Conservation (phyloP, 1,140 invertebrate genomes). For the Mizuhopecten yessoensis region DNA sequence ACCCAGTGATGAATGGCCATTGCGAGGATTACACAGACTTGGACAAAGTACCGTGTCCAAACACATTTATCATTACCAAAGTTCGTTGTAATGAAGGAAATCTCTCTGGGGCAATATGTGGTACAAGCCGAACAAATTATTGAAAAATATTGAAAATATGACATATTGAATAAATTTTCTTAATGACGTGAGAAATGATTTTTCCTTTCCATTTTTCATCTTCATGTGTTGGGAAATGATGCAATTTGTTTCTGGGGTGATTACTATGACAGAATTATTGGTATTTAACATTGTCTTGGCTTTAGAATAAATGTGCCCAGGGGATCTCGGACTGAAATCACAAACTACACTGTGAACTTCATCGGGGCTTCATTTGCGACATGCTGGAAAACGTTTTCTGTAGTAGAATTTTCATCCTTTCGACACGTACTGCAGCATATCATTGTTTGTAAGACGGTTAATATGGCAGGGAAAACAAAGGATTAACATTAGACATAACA, state of each 20-base stretch:
- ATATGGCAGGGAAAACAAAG: no score
- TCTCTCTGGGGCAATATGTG: conserved; percentile 13
- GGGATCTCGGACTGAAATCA: not conserved
- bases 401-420: not conserved
- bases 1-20: not conserved
- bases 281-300: conserved; percentile 28
- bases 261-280: not conserved
- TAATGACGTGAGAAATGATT: conserved; percentile 28
- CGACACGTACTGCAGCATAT: no score
- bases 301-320: conserved; percentile 26
- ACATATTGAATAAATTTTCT: conserved; percentile 29
- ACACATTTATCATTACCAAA: conserved; percentile 17
- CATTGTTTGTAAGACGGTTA: no score
- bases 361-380: not conserved
- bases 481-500: no score
- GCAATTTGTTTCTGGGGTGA: conserved; percentile 4
- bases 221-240: conserved; percentile 5
- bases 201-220: conserved; percentile 16
- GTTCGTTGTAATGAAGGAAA: conserved; percentile 34
- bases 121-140: not conserved
- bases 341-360: not conserved
- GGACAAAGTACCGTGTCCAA: conserved; percentile 31
- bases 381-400: not conserved
- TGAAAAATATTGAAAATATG: conserved; percentile 40
- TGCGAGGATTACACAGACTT: not conserved